Base-by-base conservation (phyloP, 2,888 invertebrate species). In the Heliconius cydno region DNA sequence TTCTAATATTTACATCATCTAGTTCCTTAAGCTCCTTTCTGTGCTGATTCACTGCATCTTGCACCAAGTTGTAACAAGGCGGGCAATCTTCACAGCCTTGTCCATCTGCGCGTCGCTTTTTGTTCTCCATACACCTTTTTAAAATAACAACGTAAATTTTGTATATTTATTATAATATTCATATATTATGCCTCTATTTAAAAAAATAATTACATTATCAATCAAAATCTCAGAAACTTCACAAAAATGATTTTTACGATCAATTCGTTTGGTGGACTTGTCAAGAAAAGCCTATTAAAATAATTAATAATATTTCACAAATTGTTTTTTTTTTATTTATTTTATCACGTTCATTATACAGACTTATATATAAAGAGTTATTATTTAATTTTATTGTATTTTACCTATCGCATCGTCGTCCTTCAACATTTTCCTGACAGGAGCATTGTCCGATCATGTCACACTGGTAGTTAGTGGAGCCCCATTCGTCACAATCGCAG, bases 31-130 rank as follows among this genome's bases (percentile, higher is more conserved):
- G 92, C 86, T 98, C 97, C 38, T 90, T 92, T 79, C 98, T 95
- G 87, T 98, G 98, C 13, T 95, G 93, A 87, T 97, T 96, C 12
- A 98, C 98, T 0, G 98, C 97, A 80, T 98, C 97, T 88, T 98
- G 97, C 0, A 99, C 98, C 15, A 99, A 95, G 89, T 98, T 98
- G 91, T 99, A 99, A 91, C 99, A 99, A 15, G 98, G 96, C 0
- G 98, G 98, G 89, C 99, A 99, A 87, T 98, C 97, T 72, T 97
- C 95, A 85, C 98, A 98, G 25, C 98, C 99, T 79, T 97, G 97
- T 83, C 98, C 97, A 41, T 94, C 94, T 0, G 88, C 89, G 41
- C 98, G 96, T 89, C 99, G 97, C 88, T 97, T 97, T 90, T 99
- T 99, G 90, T 99, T 99, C 90, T 99, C 99, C 93, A 98, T 98